phyloP scores from a whole-genome alignment of 2,888 invertebrate genomes.

The Aporophyla nigra region DNA sequence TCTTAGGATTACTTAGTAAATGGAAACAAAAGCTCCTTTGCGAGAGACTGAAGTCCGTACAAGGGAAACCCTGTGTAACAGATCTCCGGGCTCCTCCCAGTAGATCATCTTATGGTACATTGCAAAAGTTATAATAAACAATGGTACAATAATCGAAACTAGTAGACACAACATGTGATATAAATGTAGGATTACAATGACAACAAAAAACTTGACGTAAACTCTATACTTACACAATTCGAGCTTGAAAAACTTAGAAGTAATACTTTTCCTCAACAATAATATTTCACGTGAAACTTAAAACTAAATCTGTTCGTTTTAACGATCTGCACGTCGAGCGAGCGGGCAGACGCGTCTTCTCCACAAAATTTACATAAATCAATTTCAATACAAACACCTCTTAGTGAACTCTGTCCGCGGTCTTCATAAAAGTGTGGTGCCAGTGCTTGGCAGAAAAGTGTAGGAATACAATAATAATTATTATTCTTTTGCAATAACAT shows the following conservation, averaged over 20 bases:
- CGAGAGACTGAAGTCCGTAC: too few relatives aligned
- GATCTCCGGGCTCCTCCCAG: too few relatives aligned
- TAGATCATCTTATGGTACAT: too few relatives aligned
- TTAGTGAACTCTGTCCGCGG: conserved; percentile 88
- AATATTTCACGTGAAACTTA: conserved; percentile 61
- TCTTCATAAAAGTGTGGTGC: conserved; percentile 71
- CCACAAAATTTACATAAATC: conserved; percentile 89
- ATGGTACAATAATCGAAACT: not conserved
- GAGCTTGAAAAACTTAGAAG: conserved; percentile 12
- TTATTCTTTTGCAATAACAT: too few relatives aligned
- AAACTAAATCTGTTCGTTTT: conserved; percentile 80
- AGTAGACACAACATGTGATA: not conserved
- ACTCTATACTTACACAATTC: conserved; percentile 15
- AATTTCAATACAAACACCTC: conserved; percentile 91
- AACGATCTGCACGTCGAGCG: conserved; percentile 78
- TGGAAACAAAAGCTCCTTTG: too few relatives aligned
- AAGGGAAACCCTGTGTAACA: too few relatives aligned
- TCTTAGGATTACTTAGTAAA: too few relatives aligned
- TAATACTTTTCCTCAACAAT: conserved; percentile 45
- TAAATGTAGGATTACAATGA: too few relatives aligned
- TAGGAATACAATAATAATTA: too few relatives aligned
- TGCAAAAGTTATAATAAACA: too few relatives aligned
- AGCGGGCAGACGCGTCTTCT: conserved; percentile 81
- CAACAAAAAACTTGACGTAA: not conserved
- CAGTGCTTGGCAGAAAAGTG: conserved; percentile 39